A percentile compares a stretch with the other conserved stretches of the same genome.
phyloP scores from a whole-genome alignment of 2,888 invertebrate species.

The Cryptocephalus primarius region DNA sequence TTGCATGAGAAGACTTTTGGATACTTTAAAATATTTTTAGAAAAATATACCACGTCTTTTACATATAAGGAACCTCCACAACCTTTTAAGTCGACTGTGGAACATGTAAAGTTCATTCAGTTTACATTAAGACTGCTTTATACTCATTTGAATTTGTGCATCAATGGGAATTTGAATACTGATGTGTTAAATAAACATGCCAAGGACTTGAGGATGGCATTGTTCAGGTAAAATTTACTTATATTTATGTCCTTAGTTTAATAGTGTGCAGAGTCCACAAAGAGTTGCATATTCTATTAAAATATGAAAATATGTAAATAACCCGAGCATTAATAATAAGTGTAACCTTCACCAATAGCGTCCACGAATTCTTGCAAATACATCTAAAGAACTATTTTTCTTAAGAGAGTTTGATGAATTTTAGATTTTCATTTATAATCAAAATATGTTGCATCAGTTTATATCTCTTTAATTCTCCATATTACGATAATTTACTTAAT shows the following conservation, averaged over 20 bases:
- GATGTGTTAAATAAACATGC: slow-evolving; percentile 43
- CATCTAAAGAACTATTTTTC: too few species aligned
- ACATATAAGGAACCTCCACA: slow-evolving; percentile 33
- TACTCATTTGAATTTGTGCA: slow-evolving; percentile 47
- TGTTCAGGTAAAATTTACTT: slow-evolving; percentile 39
- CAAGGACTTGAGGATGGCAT: slow-evolving; percentile 41
- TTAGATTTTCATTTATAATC: too few species aligned
- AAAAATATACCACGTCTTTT: slow-evolving; percentile 45
- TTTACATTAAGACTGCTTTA: slow-evolving; percentile 45
- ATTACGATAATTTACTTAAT: too few species aligned
- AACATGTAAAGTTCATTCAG: slow-evolving; percentile 47
- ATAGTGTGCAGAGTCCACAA: too few species aligned
- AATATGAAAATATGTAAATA: too few species aligned
- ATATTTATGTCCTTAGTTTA: neutral
- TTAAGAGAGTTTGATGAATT: too few species aligned
- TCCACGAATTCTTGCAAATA: too few species aligned
- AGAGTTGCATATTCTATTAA: too few species aligned
- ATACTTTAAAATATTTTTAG: slow-evolving; percentile 43
- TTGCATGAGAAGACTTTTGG: slow-evolving; percentile 49
- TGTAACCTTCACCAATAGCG: too few species aligned
- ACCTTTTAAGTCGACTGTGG: slow-evolving; percentile 39
- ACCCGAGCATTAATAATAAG: too few species aligned
- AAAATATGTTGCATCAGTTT: too few species aligned
- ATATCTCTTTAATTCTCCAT: too few species aligned
- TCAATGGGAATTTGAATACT: slow-evolving; percentile 39